Conservation (phyloP, 2,888 invertebrate species). For the Orchesellides sinensis region DNA sequence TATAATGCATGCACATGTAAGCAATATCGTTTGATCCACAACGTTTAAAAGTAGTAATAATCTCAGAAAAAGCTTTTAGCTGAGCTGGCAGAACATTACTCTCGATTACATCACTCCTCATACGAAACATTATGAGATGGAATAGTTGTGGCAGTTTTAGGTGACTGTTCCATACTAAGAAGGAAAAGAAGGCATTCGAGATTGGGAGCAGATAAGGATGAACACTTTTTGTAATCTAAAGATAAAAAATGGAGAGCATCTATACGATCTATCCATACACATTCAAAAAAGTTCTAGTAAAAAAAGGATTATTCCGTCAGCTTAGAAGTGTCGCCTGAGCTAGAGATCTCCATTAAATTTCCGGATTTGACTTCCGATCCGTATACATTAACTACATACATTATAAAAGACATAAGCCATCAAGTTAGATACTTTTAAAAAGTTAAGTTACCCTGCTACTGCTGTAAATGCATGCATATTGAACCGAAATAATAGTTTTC, state of each 20-base stretch:
- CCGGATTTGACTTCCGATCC: conserved; percentile 61
- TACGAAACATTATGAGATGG: neutral
- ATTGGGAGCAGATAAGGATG: neutral
- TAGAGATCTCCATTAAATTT: conserved; percentile 63
- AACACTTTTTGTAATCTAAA: neutral
- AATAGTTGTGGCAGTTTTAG: neutral
- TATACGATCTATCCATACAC: neutral
- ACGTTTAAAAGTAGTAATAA: neutral
- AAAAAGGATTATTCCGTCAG: conserved; percentile 61
- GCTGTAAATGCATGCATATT: conserved; percentile 17
- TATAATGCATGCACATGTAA: neutral
- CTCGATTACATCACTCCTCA: neutral
- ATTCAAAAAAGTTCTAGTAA: conserved; percentile 20
- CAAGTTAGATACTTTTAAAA: neutral
- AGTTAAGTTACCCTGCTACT: neutral
- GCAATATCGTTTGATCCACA: neutral
- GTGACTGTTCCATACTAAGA: neutral
- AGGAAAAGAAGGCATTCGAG: neutral
- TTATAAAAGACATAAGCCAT: neutral
- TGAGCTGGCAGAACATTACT: conserved; percentile 7
- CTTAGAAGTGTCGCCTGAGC: conserved; percentile 58
- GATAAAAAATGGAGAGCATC: conserved; percentile 8
- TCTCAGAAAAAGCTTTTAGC: neutral
- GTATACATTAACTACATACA: conserved; percentile 4
- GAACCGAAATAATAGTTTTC: conserved; percentile 33